Conservation (phyloP, 2,797 vertebrate species). For the Cirrhinus mrigala region DNA sequence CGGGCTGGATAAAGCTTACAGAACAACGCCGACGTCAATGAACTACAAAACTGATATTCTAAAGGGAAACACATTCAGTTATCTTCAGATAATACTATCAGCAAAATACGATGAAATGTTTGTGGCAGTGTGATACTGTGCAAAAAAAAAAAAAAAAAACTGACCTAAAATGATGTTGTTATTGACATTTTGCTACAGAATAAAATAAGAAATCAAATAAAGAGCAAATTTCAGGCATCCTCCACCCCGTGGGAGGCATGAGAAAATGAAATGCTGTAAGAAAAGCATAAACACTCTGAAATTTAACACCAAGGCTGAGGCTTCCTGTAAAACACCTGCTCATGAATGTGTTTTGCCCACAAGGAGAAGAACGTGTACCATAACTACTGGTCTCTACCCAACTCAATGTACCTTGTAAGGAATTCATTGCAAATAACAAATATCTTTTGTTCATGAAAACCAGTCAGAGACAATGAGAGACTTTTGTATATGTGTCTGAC, state of each 20-base stretch:
- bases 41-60: slow-evolving; percentile 36
- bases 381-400: slow-evolving; percentile 58
- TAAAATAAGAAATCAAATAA: slow-evolving; percentile 11
- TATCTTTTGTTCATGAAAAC: slow-evolving; percentile 60
- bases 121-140: neutral
- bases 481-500: slow-evolving; percentile 24
- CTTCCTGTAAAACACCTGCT: slow-evolving; percentile 66
- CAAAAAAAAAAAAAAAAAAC: neutral
- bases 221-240: slow-evolving; percentile 24
- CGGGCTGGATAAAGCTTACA: slow-evolving; percentile 8
- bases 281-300: slow-evolving; percentile 50
- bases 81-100: slow-evolving; percentile 21
- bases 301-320: slow-evolving; percentile 51
- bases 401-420: slow-evolving; percentile 63
- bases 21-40: slow-evolving; percentile 32
- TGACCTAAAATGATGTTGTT: neutral
- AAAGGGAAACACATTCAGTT: slow-evolving; percentile 16
- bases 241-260: slow-evolving; percentile 43
- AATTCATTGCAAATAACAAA: slow-evolving; percentile 70
- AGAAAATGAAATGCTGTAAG: slow-evolving; percentile 51
- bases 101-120: slow-evolving; percentile 13
- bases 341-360: slow-evolving; percentile 68
- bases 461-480: slow-evolving; percentile 53
- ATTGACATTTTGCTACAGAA: slow-evolving; percentile 10
- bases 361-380: slow-evolving; percentile 65